These are phyloP conservation scores for Diploptera punctata DNA, from an alignment of 2,888 invertebrate species.

Conservation along the genomic window DNA sequence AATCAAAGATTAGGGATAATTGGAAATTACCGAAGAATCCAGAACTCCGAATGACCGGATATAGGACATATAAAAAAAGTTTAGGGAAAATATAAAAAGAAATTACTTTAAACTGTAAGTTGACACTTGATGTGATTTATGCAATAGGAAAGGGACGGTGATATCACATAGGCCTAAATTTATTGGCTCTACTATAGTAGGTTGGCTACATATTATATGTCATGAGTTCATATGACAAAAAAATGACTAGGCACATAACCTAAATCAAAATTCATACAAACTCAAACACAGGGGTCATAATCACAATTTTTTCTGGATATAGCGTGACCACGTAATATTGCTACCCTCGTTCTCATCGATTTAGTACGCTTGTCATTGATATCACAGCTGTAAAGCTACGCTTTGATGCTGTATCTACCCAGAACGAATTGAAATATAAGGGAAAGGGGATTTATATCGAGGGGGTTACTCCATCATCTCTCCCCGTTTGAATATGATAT, in stretches of 20 bases:
- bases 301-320: slow-evolving; percentile 20
- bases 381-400: slow-evolving; percentile 34
- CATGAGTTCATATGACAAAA: neutral
- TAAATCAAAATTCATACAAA: slow-evolving; percentile 6
- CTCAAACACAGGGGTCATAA: slow-evolving; percentile 17
- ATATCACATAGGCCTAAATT: too few species aligned
- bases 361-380: slow-evolving; percentile 23
- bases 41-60: too few species aligned
- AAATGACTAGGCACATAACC: neutral
- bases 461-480: slow-evolving; percentile 16
- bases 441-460: slow-evolving; percentile 10
- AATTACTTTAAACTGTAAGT: too few species aligned
- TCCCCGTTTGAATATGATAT: slow-evolving; percentile 17
- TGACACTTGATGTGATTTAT: too few species aligned
- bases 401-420: slow-evolving; percentile 37
- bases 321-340: slow-evolving; percentile 33
- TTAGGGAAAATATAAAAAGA: too few species aligned
- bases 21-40: too few species aligned
- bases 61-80: too few species aligned
- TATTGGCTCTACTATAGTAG: too few species aligned
- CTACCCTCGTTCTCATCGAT: slow-evolving; percentile 7
- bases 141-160: too few species aligned
- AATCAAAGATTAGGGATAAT: too few species aligned
- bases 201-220: too few species aligned
- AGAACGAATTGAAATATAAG: slow-evolving; percentile 33